These are phyloP conservation scores for Hemaris fuciformis DNA, from an alignment of 2,888 invertebrate species.

Conservation along the genomic window DNA sequence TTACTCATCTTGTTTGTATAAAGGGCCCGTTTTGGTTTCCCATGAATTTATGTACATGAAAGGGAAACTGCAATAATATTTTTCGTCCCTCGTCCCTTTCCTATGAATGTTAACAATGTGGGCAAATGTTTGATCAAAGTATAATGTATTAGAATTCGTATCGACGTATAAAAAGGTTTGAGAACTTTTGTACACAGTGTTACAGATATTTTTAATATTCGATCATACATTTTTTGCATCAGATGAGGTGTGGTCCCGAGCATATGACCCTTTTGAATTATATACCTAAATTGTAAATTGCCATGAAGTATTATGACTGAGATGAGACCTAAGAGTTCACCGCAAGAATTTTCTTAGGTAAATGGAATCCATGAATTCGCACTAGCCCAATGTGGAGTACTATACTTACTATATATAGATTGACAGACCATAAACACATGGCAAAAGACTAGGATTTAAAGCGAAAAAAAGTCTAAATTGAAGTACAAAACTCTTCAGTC, in stretches of 20 bases:
- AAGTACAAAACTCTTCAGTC: no score
- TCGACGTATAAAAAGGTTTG: neutral
- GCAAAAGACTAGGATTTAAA: no score
- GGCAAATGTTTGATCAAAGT: slow-evolving; percentile 5
- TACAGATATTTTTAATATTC: neutral
- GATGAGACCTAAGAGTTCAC: no score
- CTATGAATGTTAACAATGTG: slow-evolving; percentile 8
- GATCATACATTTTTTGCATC: neutral
- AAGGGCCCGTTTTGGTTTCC: slow-evolving; percentile 12
- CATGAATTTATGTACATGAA: slow-evolving; percentile 23
- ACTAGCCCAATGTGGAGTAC: no score
- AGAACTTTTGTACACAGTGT: neutral
- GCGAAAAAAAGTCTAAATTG: no score
- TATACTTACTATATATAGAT: no score
- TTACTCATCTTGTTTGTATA: slow-evolving; percentile 37
- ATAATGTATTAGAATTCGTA: neutral
- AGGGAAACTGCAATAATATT: slow-evolving; percentile 37
- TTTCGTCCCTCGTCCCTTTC: slow-evolving; percentile 18
- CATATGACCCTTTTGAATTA: no score
- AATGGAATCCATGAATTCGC: no score
- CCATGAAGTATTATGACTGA: no score
- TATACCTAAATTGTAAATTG: no score
- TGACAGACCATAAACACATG: no score
- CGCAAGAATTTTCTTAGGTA: no score
- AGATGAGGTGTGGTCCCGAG: neutral